Evolutionary conservation across 2,888 invertebrate genomes (phyloP).

Genomic region (Volucella zonaria): DNA sequence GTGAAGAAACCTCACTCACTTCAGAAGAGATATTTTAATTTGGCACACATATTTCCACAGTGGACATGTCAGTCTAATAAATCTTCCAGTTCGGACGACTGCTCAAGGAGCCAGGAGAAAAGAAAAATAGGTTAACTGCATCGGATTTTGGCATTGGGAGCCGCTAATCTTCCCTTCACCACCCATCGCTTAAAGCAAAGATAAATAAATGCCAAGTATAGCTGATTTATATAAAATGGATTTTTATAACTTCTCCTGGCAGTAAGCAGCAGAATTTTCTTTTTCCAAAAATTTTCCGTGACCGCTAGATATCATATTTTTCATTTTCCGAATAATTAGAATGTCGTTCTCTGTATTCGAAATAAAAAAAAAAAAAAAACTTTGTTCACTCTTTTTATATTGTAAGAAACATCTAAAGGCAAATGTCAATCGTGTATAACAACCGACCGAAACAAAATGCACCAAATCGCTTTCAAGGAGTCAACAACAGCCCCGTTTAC

Average conservation of each 20-base stretch:
- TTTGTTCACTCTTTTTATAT: neutral
- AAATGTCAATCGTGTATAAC: slow-evolving; percentile 40
- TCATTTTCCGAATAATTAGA: slow-evolving; percentile 9
- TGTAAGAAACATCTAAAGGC: neutral
- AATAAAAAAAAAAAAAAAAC: neutral
- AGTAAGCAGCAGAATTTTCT: neutral
- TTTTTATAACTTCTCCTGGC: slow-evolving; percentile 5
- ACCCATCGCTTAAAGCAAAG: neutral
- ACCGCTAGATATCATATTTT: slow-evolving; percentile 19
- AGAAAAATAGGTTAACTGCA: slow-evolving; percentile 54
- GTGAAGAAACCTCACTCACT: neutral
- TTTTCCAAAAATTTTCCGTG: slow-evolving; percentile 27
- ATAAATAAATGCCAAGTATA: slow-evolving; percentile 38
- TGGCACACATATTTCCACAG: neutral
- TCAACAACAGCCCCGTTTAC: slow-evolving; percentile 4
- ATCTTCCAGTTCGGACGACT: slow-evolving; percentile 3
- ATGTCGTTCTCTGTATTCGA: slow-evolving; percentile 3
- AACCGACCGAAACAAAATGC: slow-evolving; percentile 38
- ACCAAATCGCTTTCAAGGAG: slow-evolving; percentile 24
- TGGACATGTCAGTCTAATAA: slow-evolving; percentile 23
- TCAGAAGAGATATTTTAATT: neutral
- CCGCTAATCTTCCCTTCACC: neutral
- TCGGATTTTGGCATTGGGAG: slow-evolving; percentile 47
- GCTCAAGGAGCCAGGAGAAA: neutral
- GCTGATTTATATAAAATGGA: neutral